phyloP scores from a whole-genome alignment of 2,888 invertebrate genomes.

The Drosophila differens region DNA sequence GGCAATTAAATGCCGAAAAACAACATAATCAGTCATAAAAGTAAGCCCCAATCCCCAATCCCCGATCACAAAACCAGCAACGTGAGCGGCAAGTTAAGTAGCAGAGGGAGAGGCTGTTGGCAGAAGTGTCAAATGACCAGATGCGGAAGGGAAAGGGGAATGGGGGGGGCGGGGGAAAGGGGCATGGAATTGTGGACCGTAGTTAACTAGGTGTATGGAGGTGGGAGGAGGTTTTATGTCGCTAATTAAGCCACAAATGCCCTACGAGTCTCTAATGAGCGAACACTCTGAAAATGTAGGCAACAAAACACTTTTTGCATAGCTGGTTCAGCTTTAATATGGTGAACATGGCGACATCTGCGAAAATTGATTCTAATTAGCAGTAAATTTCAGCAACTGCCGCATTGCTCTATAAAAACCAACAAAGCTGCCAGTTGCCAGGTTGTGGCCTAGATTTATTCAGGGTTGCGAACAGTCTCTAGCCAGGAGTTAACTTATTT shows the following conservation, averaged over 20 bases:
- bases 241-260: constrained; percentile 68
- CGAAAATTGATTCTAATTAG: constrained; percentile 64
- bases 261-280: constrained; percentile 50
- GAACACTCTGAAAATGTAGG: constrained; percentile 29
- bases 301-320: constrained; percentile 42
- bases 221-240: constrained; percentile 52
- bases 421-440: background rate
- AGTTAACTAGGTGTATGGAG: constrained; percentile 32
- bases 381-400: constrained; percentile 31
- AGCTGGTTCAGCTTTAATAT: constrained; percentile 32
- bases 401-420: constrained; percentile 11
- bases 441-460: background rate
- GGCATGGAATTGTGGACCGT: constrained; percentile 4
- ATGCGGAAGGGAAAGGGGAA: background rate
- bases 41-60: constrained; percentile 11
- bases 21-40: constrained; percentile 78
- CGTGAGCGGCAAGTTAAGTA: constrained; percentile 67
- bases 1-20: constrained; percentile 76
- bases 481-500: constrained; percentile 39
- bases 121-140: constrained; percentile 72
- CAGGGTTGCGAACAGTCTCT: background rate
- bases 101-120: constrained; percentile 18
- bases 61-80: constrained; percentile 27
- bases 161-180: background rate
- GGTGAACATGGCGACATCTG: constrained; percentile 6